phyloP scores from a whole-genome alignment of 2,797 vertebrate species.

The Prunella strophiata region DNA sequence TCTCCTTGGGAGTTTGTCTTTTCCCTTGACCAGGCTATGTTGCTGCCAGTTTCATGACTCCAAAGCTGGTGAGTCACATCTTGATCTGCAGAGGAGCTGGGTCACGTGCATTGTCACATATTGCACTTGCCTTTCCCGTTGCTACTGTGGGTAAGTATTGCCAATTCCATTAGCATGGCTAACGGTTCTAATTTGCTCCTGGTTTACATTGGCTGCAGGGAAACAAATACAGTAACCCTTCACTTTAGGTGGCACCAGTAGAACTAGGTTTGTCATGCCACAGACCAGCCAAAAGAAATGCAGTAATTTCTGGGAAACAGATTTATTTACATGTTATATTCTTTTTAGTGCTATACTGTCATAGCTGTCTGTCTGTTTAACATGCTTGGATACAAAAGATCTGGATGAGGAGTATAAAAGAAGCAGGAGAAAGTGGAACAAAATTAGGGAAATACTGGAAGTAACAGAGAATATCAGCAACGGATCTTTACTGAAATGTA shows the following conservation, averaged over 20 bases:
- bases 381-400: background rate
- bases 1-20: background rate
- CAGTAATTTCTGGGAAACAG: slow-evolving; percentile 23
- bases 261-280: background rate
- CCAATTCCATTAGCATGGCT: background rate
- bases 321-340: slow-evolving; percentile 1
- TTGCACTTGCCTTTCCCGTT: background rate
- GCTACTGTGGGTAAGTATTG: background rate
- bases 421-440: background rate
- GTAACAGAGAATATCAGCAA: background rate
- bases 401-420: background rate
- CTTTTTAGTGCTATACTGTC: background rate
- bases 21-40: background rate
- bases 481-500: background rate
- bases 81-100: slow-evolving; percentile 19
- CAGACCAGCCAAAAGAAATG: slow-evolving; percentile 29
- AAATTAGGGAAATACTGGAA: background rate
- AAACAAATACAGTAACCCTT: slow-evolving; percentile 44
- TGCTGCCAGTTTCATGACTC: background rate
- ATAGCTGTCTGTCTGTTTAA: background rate
- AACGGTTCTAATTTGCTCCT: slow-evolving; percentile 20
- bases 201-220: slow-evolving; percentile 40
- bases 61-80: slow-evolving; percentile 5
- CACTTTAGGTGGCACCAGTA: slow-evolving; percentile 6
- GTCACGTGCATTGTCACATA: background rate